Evolutionary conservation across 2,797 vertebrate genomes (phyloP).

Genomic region (Epinephelus awoara): DNA sequence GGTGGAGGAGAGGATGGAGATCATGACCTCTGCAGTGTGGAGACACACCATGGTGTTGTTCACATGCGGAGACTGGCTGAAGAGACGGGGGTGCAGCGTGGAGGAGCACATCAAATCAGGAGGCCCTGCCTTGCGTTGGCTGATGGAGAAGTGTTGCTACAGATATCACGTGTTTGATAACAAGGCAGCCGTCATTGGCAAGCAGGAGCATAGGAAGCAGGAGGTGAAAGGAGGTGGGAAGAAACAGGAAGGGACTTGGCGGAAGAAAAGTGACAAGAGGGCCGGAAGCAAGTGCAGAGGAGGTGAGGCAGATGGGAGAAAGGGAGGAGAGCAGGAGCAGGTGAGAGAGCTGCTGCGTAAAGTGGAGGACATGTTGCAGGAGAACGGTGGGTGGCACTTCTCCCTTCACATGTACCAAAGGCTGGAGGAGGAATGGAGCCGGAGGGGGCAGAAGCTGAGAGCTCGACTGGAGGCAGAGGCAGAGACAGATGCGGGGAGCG

Average conservation of each 20-base stretch:
- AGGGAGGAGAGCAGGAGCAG: conserved; percentile 48
- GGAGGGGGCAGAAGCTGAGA: conserved; percentile 66
- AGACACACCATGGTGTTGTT: conserved; percentile 76
- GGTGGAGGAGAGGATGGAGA: conserved; percentile 68
- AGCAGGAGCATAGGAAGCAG: neutral
- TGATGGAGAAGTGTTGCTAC: conserved; percentile 66
- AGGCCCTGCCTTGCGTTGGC: conserved; percentile 56
- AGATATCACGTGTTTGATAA: conserved; percentile 67
- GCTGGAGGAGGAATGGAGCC: conserved; percentile 70
- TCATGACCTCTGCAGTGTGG: conserved; percentile 69
- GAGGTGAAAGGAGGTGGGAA: neutral
- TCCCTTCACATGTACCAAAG: conserved; percentile 70
- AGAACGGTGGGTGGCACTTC: conserved; percentile 70
- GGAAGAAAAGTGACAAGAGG: conserved; percentile 23
- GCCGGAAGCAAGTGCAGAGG: neutral
- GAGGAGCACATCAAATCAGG: conserved; percentile 58
- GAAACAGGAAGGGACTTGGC: conserved; percentile 21
- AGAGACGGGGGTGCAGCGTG: conserved; percentile 17
- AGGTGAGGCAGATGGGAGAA: conserved; percentile 18
- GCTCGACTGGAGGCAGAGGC: conserved; percentile 47
- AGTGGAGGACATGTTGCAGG: conserved; percentile 66
- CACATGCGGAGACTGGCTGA: conserved; percentile 67
- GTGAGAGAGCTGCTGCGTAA: conserved; percentile 64
- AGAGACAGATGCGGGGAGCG: conserved; percentile 29
- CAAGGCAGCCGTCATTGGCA: conserved; percentile 7